Conservation (phyloP, 1,140 invertebrate species). For the Macrobrachium rosenbergii region DNA sequence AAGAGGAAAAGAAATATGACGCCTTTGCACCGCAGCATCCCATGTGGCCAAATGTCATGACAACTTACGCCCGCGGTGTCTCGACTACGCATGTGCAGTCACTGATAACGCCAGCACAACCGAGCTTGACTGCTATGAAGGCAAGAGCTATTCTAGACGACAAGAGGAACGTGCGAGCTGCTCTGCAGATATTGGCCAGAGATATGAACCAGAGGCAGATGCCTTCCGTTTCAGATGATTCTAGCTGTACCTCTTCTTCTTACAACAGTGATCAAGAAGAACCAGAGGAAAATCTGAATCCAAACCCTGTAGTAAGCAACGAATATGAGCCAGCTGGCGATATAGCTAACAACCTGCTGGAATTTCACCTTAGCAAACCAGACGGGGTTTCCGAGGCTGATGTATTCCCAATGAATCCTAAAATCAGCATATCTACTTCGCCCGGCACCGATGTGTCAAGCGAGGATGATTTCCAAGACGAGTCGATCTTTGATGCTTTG, state of each 20-base stretch:
- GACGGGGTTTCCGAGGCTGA: background rate
- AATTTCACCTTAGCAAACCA: too few species aligned
- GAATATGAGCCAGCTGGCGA: background rate
- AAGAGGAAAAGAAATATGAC: conserved; percentile 14
- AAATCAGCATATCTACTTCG: background rate
- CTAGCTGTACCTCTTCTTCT: background rate
- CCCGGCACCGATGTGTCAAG: background rate
- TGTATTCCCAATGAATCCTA: conserved; percentile 35
- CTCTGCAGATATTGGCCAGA: conserved; percentile 21
- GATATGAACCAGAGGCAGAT: background rate
- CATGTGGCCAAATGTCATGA: conserved; percentile 42
- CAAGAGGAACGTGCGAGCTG: conserved; percentile 25
- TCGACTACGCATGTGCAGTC: conserved; percentile 27
- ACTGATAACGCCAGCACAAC: conserved; percentile 19
- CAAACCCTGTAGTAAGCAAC: background rate
- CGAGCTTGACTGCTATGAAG: conserved; percentile 50
- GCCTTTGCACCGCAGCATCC: conserved; percentile 8
- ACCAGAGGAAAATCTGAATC: too few species aligned
- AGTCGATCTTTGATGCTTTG: conserved; percentile 33
- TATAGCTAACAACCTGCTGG: background rate
- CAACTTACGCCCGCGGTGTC: conserved; percentile 42
- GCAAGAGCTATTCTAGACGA: conserved; percentile 43
- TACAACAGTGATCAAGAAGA: conserved; percentile 4
- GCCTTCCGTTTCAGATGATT: background rate
- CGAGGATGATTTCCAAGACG: conserved; percentile 44